Base-by-base conservation (phyloP, 2,113 vertebrate species). In the Paraplagusia blochii region DNA sequence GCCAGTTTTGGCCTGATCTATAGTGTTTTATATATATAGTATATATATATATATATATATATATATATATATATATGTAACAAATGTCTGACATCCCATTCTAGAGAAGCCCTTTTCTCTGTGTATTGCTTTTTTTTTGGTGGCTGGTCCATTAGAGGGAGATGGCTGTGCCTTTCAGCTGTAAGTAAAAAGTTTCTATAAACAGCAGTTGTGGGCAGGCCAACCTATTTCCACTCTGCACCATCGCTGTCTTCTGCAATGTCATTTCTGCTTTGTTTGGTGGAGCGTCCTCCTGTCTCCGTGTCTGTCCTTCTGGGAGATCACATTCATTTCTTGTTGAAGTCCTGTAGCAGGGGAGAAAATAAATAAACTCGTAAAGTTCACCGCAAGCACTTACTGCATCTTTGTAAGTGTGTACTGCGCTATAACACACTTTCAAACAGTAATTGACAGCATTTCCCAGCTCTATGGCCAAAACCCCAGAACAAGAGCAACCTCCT, bases 181-280 rank as follows among this genome's bases (percentile, higher is more conserved):
- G 58, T 75, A 84, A 88, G 74, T 85, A 87, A 88, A 76, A 69
- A 67, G 38, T 80, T 82, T 81, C 69, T 78, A 15, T 79, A 80
- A 29, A 29, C 22, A 29, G 22, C 78, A 56, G 70, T 78, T 77
- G 19, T 69, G 69, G 69, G 72, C 74, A 80, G 69, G 57, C 50
- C 63, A 76, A 66, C 77, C 52, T 61, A 70, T 83, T 76, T 53
- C 57, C 66, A 44, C 50, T 66, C 44, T 39, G 44, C 44, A 57
- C 57, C 66, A 56, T 59, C 38, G 55, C 38, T 43, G 53, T 59
- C 58, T 60, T 54, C 60, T n/a, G 57, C 59, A 69, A 16, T 63
- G 64, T 58, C 69, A 57, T 58, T 55, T 43, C 38, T 0, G 44
- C 22, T 70, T 63, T 69, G 54, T 60, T 15, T 44, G 46, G 50